phyloP scores from a whole-genome alignment of 2,888 invertebrate species.

The Amblyjoppa proteus region DNA sequence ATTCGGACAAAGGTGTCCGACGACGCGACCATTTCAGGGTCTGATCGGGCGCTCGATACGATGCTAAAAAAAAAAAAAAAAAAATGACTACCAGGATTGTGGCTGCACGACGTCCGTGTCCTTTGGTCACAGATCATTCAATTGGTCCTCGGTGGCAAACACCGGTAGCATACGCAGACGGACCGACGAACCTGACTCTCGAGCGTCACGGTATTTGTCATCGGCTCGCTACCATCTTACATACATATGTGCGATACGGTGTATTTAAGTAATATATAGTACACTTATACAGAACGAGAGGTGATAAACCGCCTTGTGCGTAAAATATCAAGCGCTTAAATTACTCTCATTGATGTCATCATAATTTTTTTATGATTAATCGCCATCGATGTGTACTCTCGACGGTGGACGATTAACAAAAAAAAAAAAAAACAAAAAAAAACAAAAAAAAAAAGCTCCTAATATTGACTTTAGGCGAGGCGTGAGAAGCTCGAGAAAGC shows the following conservation, averaged over 20 bases:
- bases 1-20: neutral
- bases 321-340: conserved; percentile 37
- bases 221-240: neutral
- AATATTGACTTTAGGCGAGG: conserved; percentile 45
- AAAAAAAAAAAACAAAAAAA: neutral
- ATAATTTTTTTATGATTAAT: neutral
- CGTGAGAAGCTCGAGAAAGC: conserved; percentile 51
- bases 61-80: neutral
- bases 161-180: conserved; percentile 21
- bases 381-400: conserved; percentile 52
- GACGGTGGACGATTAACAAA: conserved; percentile 29
- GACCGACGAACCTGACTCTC: conserved; percentile 14
- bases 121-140: conserved; percentile 35
- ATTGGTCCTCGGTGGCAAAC: conserved; percentile 20
- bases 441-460: conserved; percentile 56
- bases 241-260: conserved; percentile 1
- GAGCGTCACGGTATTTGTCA: neutral
- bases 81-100: neutral
- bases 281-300: conserved; percentile 1
- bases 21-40: neutral
- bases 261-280: conserved; percentile 14
- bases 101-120: conserved; percentile 31
- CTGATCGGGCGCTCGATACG: neutral
- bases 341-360: conserved; percentile 11
- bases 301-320: conserved; percentile 41